Evolutionary conservation across 2,888 invertebrate species (phyloP).

Genomic region (Sympetrum striolatum): DNA sequence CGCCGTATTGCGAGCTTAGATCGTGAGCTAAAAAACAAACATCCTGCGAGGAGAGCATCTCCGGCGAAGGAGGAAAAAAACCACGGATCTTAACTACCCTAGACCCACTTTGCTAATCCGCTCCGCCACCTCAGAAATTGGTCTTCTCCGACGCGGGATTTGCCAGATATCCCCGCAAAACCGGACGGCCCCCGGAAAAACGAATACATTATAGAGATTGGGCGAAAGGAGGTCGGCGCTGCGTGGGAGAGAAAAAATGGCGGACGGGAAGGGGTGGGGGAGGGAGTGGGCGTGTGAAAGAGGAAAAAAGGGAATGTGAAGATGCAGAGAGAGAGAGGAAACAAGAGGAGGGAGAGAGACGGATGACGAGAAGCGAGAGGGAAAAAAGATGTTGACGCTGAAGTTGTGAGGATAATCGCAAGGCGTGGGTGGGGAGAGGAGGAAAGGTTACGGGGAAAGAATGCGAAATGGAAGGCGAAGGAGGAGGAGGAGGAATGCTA

Average conservation of each 20-base stretch:
- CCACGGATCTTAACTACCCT: too few species aligned
- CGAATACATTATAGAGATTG: neutral
- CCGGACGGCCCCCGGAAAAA: too few species aligned
- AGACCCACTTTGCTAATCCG: too few species aligned
- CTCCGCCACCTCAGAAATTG: too few species aligned
- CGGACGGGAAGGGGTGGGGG: neutral
- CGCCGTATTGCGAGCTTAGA: too few species aligned
- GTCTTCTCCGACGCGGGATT: too few species aligned
- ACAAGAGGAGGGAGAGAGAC: neutral
- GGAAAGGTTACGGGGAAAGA: neutral
- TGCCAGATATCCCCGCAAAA: too few species aligned
- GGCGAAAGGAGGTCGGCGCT: neutral
- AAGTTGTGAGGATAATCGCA: neutral
- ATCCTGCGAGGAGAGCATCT: too few species aligned
- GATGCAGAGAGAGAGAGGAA: neutral
- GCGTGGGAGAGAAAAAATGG: neutral
- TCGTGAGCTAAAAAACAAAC: too few species aligned
- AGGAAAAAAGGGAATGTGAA: neutral
- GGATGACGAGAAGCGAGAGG: neutral
- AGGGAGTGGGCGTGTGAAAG: neutral
- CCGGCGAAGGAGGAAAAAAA: too few species aligned
- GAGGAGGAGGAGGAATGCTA: neutral
- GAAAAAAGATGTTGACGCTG: neutral
- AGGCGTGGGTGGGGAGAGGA: neutral
- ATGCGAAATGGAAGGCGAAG: neutral